Percentiles rank a stretch among this genome's conserved stretches.
These are phyloP conservation scores for Crotalus horridus DNA, from an alignment of 2,113 vertebrate species.

Conservation along the genomic window DNA sequence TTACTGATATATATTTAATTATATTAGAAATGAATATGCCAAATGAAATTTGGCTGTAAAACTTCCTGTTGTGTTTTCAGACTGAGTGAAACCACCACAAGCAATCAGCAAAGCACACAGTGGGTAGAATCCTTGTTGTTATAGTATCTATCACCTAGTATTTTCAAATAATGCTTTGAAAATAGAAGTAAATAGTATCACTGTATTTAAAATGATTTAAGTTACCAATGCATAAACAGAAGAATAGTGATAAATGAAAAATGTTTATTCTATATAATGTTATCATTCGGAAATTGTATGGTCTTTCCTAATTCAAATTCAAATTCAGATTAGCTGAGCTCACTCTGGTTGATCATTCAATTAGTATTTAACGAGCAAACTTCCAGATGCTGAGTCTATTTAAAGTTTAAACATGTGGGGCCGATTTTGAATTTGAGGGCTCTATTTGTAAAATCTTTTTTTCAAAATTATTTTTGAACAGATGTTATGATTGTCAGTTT, in stretches of 20 bases:
- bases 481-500: too few relatives aligned
- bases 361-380: background rate
- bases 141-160: background rate
- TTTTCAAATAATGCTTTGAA: slow-evolving; percentile 11
- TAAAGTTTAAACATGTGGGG: background rate
- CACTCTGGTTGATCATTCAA: background rate
- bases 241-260: background rate
- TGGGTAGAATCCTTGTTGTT: slow-evolving; percentile 1
- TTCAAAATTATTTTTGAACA: background rate
- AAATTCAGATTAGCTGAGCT: background rate
- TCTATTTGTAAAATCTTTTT: background rate
- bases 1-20: slow-evolving; percentile 17
- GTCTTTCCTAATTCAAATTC: background rate
- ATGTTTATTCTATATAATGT: background rate
- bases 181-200: slow-evolving; percentile 10
- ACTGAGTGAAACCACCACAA: background rate
- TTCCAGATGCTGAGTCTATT: background rate
- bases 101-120: slow-evolving; percentile 6
- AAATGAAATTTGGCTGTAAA: slow-evolving; percentile 16
- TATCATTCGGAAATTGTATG: background rate
- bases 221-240: slow-evolving; percentile 13
- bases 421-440: background rate
- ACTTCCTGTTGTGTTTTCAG: background rate
- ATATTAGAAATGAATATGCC: background rate
- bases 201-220: background rate